Evolutionary conservation across 2,888 invertebrate species (phyloP), one percentile per base, ranked within the genome.

Genomic region (Sepiola atlantica): DNA sequence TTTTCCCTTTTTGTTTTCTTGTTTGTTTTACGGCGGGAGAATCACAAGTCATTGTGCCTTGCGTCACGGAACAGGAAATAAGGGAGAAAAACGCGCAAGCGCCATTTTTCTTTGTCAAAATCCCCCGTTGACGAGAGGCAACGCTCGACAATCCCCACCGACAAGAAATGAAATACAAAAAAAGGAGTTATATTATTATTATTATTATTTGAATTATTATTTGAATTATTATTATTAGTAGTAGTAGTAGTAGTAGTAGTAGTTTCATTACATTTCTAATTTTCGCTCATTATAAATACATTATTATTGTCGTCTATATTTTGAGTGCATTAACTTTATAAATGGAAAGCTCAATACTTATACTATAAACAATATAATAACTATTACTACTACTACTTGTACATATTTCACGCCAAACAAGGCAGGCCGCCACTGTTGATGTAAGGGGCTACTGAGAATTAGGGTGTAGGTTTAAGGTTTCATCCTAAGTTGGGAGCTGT

Each of bases 61-160:
- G 77, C 32, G 77, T 77, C 77, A 77, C 77, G 77, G 77, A 77
- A 77, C 77, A n/a, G 77, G 77, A 77, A 77, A 77, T 77, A 77
- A n/a, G 77, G 45, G n/a, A 77, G 77, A 77, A 77, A 77, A 77
- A 45, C 45, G 45, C 45, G 8, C n/a, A 77, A n/a, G 16, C 77
- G n/a, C 77, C 77, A 77, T 77, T n/a, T 77, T 77, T 77, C 77
- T 77, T 77, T 77, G n/a, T 77, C 77, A 77, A n/a, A n/a, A 77
- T 77, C 77, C 77, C 77, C 77, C 77, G 77, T 77, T 77, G 77
- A 77, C 32, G n/a, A 77, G 32, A 77, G n/a, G 14, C 16, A 16
- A 77, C 45, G 45, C 45, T 45, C 45, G 45, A 45, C 45, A 45
- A 45, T 45, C 45, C 45, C 45, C 45, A 77, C 77, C 77, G 14